A percentile compares a stretch with the other conserved stretches of the same genome.
These are phyloP conservation scores for Callinectes sapidus DNA, from an alignment of 2,888 invertebrate genomes.

Conservation along the genomic window DNA sequence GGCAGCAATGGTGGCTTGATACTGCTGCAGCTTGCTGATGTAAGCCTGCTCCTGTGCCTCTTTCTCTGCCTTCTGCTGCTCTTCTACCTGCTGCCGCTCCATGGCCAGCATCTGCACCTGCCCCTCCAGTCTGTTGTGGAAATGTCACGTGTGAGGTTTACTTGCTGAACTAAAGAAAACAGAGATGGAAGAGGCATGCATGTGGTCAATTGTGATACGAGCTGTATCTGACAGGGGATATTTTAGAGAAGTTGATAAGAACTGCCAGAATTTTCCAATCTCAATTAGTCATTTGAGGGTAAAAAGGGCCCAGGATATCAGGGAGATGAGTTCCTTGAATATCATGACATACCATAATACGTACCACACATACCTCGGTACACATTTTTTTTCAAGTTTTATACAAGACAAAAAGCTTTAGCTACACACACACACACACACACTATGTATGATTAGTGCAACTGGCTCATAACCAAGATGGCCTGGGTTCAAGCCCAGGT, in stretches of 20 bases:
- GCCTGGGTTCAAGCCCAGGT: no score
- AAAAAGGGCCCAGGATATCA: no score
- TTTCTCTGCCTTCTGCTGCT: conserved; percentile 53
- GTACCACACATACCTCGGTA: no score
- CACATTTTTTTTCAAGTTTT: no score
- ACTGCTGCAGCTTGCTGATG: conserved; percentile 58
- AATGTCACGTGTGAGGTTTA: background rate
- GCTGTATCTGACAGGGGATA: background rate
- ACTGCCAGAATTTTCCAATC: no score
- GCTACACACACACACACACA: conserved; percentile 8
- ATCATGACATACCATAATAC: no score
- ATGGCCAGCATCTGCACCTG: conserved; percentile 56
- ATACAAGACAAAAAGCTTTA: background rate
- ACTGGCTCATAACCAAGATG: no score
- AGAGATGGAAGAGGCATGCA: background rate
- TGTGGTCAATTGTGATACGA: background rate
- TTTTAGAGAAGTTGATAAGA: no score
- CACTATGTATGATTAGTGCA: background rate
- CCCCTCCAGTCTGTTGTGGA: conserved; percentile 54
- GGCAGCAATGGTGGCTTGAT: conserved; percentile 61
- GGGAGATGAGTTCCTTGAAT: no score
- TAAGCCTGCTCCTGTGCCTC: conserved; percentile 62
- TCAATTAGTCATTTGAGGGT: no score
- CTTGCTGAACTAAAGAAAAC: background rate
- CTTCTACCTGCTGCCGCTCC: conserved; percentile 56